Evolutionary conservation across 2,888 invertebrate species (phyloP).

Genomic region (Drosophila macrothrix): DNA sequence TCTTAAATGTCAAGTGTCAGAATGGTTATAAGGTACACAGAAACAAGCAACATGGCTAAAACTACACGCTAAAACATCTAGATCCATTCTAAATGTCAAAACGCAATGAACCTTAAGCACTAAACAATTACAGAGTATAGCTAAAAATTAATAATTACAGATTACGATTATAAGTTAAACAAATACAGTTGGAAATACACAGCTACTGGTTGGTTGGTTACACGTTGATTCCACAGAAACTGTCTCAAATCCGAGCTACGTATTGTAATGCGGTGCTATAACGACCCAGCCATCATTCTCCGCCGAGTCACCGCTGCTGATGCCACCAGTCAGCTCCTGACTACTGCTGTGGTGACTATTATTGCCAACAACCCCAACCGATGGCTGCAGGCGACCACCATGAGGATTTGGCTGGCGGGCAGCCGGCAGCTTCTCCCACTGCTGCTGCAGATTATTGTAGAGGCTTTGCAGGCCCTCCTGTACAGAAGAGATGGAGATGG

Average conservation of each 20-base stretch:
- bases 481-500: neutral
- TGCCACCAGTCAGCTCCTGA: slow-evolving; percentile 17
- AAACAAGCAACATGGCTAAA: slow-evolving; percentile 56
- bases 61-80: slow-evolving; percentile 14
- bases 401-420: slow-evolving; percentile 51
- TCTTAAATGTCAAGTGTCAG: slow-evolving; percentile 27
- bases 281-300: slow-evolving; percentile 84
- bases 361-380: slow-evolving; percentile 14
- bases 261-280: slow-evolving; percentile 78
- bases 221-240: slow-evolving; percentile 17
- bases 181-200: slow-evolving; percentile 47
- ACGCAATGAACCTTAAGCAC: slow-evolving; percentile 19
- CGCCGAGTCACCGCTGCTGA: slow-evolving; percentile 46
- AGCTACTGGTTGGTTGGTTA: slow-evolving; percentile 39
- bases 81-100: slow-evolving; percentile 5
- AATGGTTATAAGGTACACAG: slow-evolving; percentile 36
- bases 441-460: slow-evolving; percentile 83
- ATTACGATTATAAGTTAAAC: slow-evolving; percentile 10
- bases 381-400: slow-evolving; percentile 21
- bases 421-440: slow-evolving; percentile 77
- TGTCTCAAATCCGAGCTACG: slow-evolving; percentile 66
- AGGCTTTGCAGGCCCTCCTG: slow-evolving; percentile 82
- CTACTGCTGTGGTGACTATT: slow-evolving; percentile 17
- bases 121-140: slow-evolving; percentile 16
- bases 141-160: slow-evolving; percentile 16